phyloP scores from a whole-genome alignment of 2,888 invertebrate genomes.

The Lumbricus terrestris region DNA sequence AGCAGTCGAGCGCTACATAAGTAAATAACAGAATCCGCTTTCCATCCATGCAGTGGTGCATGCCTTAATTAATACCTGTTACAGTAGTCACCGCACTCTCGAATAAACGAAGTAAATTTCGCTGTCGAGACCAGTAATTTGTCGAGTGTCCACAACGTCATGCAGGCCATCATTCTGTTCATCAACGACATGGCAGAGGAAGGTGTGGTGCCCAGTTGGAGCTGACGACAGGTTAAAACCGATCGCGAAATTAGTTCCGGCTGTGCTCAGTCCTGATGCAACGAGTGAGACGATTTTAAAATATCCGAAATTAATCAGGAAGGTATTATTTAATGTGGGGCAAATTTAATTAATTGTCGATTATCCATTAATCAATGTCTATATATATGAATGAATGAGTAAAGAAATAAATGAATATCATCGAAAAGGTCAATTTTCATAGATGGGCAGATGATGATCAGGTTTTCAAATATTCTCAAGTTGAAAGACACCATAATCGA shows the following conservation, averaged over 20 bases:
- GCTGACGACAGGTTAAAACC: neutral
- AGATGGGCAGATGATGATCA: too few relatives aligned
- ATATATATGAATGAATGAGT: too few relatives aligned
- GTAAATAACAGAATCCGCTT: neutral
- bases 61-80: neutral
- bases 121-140: neutral
- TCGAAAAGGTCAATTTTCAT: too few relatives aligned
- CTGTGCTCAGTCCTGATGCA: neutral
- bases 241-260: too few relatives aligned
- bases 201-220: neutral
- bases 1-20: neutral
- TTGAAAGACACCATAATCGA: neutral
- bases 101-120: neutral
- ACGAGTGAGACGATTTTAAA: neutral
- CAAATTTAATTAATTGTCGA: neutral
- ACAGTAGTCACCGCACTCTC: neutral
- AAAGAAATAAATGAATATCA: too few relatives aligned
- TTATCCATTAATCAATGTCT: too few relatives aligned
- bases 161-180: neutral
- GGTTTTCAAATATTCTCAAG: too few relatives aligned
- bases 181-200: too few relatives aligned
- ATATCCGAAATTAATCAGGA: neutral
- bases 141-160: neutral
- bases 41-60: too few relatives aligned
- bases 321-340: neutral